A percentile compares a stretch with the other conserved stretches of the same genome.
Conservation (phyloP, 2,797 vertebrate species). For the Alcedo quadribrachys region DNA sequence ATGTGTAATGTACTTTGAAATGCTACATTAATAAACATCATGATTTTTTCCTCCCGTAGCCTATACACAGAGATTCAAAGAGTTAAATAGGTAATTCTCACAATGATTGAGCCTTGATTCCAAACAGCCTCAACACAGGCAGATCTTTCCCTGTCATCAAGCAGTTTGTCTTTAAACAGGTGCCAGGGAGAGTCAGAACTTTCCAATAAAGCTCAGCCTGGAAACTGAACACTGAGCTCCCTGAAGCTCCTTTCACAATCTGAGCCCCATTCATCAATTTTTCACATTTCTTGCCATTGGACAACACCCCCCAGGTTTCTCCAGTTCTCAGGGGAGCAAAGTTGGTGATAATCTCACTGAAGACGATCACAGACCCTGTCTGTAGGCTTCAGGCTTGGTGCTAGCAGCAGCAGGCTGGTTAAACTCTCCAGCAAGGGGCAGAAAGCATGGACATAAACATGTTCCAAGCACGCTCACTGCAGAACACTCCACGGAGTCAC, state of each 20-base stretch:
- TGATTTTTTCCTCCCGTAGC: neutral
- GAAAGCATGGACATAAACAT: neutral
- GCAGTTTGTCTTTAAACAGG: neutral
- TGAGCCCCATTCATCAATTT: neutral
- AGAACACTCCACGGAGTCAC: neutral
- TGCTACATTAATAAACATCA: constrained; percentile 14
- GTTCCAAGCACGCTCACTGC: neutral
- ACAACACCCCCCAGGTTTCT: neutral
- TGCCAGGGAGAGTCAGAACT: neutral
- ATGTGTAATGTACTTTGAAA: neutral
- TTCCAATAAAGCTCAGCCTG: neutral
- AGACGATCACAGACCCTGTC: accelerated
- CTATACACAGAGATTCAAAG: neutral
- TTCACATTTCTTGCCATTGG: neutral
- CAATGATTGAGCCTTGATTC: neutral
- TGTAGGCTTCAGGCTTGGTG: neutral
- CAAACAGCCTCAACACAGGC: neutral
- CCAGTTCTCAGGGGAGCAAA: neutral
- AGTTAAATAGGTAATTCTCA: neutral
- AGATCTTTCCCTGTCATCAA: neutral
- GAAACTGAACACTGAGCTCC: accelerated
- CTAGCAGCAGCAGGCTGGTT: neutral
- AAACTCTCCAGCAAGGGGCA: neutral
- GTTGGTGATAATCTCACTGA: neutral
- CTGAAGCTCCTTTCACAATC: neutral